Base-by-base conservation (phyloP, 2,888 invertebrate genomes). In the Chirona hameri region DNA sequence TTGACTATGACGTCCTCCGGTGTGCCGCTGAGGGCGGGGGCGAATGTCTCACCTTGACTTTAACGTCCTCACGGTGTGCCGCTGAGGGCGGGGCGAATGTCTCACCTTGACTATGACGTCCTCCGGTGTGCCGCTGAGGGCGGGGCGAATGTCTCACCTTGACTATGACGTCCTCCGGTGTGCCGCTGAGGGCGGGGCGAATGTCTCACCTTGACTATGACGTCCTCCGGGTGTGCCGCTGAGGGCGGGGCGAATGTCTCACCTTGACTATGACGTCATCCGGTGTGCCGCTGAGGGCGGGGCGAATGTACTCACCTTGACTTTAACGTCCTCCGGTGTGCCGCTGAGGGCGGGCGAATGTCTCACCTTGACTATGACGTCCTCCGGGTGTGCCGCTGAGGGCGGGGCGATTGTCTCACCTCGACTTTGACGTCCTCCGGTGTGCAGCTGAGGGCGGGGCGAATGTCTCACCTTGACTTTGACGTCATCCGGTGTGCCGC, bases 241-340 rank as follows among this genome's bases (percentile, higher is more conserved):
- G 39, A 27, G 18, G 79, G 39, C 39, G n/a, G 39, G 39, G 27
- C 24, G 57, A 9, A 24, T 7, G 57, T 24, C 83, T 85, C 88
- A 92, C 92, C 90, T 93, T 93, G 76, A 93, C 91, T 85, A 93
- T 91, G 52, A 93, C 92, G 86, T 93, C 93, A 88, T 92, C 85
- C 0, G 85, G 84, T 15, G 84, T 83, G 9, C 83, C 85, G 65
- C 82, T 84, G 81, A 72, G 84, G 76, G n/a, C n/a, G n/a, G n/a
- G n/a, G n/a, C n/a, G n/a, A n/a, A n/a, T n/a, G n/a, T n/a, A n/a
- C n/a, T n/a, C n/a, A n/a, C n/a, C n/a, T n/a, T 12, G 7, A 52
- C 52, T 18, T 7, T 18, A 12, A 52, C 52, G 52, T 12, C 52
- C 52, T 52, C 52, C 18, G 12, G 52, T 52, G 52, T 52, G 1